Base-by-base conservation (phyloP, 2,888 invertebrate species). In the Acleris sparsana region DNA sequence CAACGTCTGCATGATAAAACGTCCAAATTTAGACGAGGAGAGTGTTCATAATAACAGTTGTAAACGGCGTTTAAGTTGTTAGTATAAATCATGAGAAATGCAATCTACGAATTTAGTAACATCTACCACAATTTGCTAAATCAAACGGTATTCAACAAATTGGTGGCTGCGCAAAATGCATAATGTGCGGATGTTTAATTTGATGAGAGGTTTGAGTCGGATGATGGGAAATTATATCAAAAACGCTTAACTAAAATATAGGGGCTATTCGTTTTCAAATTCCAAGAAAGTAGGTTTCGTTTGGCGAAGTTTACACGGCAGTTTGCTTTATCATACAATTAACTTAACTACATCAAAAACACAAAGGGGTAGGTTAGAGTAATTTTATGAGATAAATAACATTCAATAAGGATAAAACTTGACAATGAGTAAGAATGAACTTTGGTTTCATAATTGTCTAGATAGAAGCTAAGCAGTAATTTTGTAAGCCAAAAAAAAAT, bases 171-270 rank as follows among this genome's bases (percentile, higher is more conserved):
- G 82, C 82, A 85, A 90, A 91, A 87, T 83, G 85, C 84, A 85
- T 90, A 89, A 89, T 87, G 84, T 82, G 83, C 82, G 83, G 83
- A 87, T 85, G 85, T 90, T 89, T 88, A 86, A 82, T 86, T 84
- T 89, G 87, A 92, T 92, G 83, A 88, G 78, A 75, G 89, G 88
- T 86, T 87, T 70, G 71, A 70, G 75, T 70, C 72, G 79, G 76
- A 78, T 79, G 81, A 80, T 78, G 73, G 82, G 82, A 80, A 88
- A 86, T 91, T 86, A 89, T 85, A 85, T 81, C 77, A 80, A 86
- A 89, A 89, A 74, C 87, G 86, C 84, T 89, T 88, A 89, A 80
- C 82, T 81, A 80, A 83, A 88, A 86, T 84, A 85, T 82, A 78
- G 75, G 33, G 80, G 72, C 78, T 79, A 84, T 85, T 80, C 80